These are phyloP conservation scores for Lagopus muta DNA, from an alignment of 2,113 vertebrate genomes.

Conservation along the genomic window DNA sequence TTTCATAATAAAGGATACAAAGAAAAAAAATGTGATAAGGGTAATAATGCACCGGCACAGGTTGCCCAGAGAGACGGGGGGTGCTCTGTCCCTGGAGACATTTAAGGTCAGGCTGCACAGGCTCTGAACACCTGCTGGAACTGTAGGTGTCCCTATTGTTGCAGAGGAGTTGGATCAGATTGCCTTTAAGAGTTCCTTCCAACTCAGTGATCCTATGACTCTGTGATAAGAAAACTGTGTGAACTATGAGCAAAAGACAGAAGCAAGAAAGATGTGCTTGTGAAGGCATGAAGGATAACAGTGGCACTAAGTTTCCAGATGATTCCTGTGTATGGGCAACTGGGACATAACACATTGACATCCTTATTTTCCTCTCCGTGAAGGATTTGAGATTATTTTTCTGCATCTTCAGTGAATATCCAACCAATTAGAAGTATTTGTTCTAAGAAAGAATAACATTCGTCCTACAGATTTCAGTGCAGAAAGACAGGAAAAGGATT, in stretches of 20 bases:
- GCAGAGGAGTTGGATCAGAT: no score
- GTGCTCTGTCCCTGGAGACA: no score
- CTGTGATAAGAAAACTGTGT: neutral
- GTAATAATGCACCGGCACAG: no score
- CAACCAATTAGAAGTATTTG: neutral
- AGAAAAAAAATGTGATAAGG: no score
- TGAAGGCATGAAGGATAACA: neutral
- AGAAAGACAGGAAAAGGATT: neutral
- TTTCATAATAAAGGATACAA: constrained; percentile 1
- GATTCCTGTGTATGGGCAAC: neutral
- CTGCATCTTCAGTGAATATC: neutral
- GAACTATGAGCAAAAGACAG: neutral
- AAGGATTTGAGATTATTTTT: neutral
- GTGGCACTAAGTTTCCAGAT: neutral
- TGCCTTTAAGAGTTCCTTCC: no score
- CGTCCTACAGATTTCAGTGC: neutral
- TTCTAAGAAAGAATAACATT: neutral
- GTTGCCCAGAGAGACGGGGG: no score
- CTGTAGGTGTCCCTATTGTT: no score
- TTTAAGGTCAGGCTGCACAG: no score
- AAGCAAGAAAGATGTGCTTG: neutral
- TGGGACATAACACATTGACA: neutral
- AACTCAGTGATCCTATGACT: no score
- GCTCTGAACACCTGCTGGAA: no score
- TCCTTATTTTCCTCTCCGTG: neutral